These are phyloP conservation scores for Buathra laborator DNA, from an alignment of 2,888 invertebrate genomes.

Conservation along the genomic window DNA sequence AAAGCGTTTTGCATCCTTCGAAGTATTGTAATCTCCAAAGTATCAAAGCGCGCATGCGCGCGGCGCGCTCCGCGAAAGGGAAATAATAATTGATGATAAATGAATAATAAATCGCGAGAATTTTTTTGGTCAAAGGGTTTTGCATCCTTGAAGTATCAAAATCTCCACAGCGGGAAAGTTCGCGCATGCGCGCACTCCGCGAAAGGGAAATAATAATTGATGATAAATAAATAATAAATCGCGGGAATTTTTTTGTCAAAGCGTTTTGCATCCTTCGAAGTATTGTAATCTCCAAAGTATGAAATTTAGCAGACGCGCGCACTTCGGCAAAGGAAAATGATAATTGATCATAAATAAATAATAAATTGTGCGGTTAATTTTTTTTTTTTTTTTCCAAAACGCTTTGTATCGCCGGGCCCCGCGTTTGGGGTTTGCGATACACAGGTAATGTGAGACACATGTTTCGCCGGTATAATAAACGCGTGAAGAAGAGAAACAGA, in stretches of 20 bases:
- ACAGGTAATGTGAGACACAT: background rate
- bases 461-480: background rate
- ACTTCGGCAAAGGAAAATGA: background rate
- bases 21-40: no score
- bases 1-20: background rate
- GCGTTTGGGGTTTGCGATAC: background rate
- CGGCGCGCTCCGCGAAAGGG: no score
- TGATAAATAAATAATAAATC: slow-evolving; percentile 8
- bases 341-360: background rate
- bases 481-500: background rate
- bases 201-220: slow-evolving; percentile 6
- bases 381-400: background rate
- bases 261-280: background rate
- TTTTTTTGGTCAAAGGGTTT: no score
- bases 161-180: background rate
- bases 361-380: background rate
- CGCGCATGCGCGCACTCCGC: background rate
- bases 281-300: no score
- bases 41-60: no score
- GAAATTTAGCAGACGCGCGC: no score
- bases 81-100: no score
- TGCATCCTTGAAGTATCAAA: background rate
- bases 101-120: no score
- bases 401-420: background rate
- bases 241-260: background rate